Evolutionary conservation across 2,113 vertebrate species (phyloP).

Genomic region (Halcyon malimbica): DNA sequence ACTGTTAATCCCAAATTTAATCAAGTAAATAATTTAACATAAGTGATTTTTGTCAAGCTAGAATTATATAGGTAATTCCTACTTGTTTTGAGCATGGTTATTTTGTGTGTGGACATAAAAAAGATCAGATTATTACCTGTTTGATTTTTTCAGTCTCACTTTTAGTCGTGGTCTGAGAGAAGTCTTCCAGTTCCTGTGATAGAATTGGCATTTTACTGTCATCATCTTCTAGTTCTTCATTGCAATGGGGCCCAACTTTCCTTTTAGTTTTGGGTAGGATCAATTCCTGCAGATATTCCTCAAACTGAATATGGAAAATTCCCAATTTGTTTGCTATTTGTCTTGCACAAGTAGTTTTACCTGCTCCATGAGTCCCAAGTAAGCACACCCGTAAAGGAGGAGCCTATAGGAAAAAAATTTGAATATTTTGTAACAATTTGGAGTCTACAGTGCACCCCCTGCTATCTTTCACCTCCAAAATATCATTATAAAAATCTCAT

Average conservation of each 20-base stretch:
- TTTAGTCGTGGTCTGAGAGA: neutral
- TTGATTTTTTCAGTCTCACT: conserved; percentile 13
- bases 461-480: neutral
- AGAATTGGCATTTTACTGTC: conserved; percentile 39
- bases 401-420: conserved; percentile 69
- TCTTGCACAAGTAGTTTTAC: conserved; percentile 84
- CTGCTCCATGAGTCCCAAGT: conserved; percentile 85
- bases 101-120: neutral
- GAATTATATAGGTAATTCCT: neutral
- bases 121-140: conserved; percentile 35
- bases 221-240: conserved; percentile 78
- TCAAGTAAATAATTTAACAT: neutral
- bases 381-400: conserved; percentile 87
- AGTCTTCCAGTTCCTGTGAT: conserved; percentile 1
- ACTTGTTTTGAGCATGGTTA: neutral
- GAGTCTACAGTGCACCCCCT: neutral
- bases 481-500: neutral
- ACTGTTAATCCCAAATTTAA: neutral
- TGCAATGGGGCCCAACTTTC: conserved; percentile 74
- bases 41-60: neutral
- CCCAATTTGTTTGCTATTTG: conserved; percentile 85
- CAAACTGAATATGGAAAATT: conserved; percentile 92
- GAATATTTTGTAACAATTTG: neutral
- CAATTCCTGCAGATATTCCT: conserved; percentile 87
- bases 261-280: conserved; percentile 84